Evolutionary conservation across 1,140 invertebrate genomes (phyloP).

Genomic region (Cotesia glomerata): DNA sequence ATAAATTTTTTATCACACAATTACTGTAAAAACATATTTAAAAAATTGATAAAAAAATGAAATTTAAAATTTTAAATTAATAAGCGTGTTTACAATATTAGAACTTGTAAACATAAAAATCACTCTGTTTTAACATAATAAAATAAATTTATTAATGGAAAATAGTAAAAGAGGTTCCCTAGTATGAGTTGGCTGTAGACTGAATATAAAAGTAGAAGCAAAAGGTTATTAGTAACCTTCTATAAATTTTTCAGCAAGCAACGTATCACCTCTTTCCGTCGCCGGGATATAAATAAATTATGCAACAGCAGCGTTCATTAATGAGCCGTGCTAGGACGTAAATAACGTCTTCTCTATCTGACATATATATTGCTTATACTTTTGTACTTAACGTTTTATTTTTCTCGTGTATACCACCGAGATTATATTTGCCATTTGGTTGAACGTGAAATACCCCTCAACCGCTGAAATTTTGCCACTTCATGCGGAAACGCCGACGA

Average conservation of each 20-base stretch:
- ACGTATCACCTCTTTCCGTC: slow-evolving; percentile 18
- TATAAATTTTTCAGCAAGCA: slow-evolving; percentile 18
- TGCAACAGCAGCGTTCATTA: slow-evolving; percentile 30
- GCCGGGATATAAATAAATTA: slow-evolving; percentile 27
- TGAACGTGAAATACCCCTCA: slow-evolving; percentile 1
- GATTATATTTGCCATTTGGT: slow-evolving; percentile 21
- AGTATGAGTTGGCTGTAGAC: not conserved
- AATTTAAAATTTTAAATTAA: too few relatives aligned
- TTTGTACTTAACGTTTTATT: not conserved
- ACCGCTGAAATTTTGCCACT: slow-evolving; percentile 23
- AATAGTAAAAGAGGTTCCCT: not conserved
- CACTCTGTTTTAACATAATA: too few relatives aligned
- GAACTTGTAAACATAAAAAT: too few relatives aligned
- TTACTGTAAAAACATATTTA: too few relatives aligned
- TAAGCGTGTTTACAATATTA: too few relatives aligned
- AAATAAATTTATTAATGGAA: not conserved
- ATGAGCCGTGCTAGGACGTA: slow-evolving; percentile 18
- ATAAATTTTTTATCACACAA: too few relatives aligned
- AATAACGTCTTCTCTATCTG: slow-evolving; percentile 20
- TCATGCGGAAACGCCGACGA: slow-evolving; percentile 16
- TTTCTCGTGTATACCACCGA: not conserved
- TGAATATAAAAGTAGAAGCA: not conserved
- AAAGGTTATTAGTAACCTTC: slow-evolving; percentile 2
- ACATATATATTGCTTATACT: not conserved
- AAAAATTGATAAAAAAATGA: too few relatives aligned